These are phyloP conservation scores for Andrena camellia DNA, from an alignment of 2,888 invertebrate species.

Conservation along the genomic window DNA sequence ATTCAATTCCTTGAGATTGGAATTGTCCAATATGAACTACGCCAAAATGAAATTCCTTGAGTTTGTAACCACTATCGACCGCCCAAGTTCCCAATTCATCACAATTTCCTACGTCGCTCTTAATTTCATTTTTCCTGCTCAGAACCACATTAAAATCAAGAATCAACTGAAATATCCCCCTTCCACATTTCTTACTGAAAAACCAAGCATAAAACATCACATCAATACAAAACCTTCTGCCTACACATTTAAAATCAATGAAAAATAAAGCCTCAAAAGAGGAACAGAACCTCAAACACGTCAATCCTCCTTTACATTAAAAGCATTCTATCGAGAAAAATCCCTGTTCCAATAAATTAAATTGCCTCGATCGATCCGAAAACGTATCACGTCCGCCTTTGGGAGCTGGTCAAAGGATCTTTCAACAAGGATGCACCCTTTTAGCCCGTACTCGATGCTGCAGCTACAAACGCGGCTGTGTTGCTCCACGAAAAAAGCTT, in stretches of 20 bases:
- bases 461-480: neutral
- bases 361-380: neutral
- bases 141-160: neutral
- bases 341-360: neutral
- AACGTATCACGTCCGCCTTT: neutral
- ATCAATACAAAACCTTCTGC: neutral
- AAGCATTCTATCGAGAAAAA: neutral
- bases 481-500: slow-evolving; percentile 45
- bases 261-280: neutral
- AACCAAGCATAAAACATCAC: neutral
- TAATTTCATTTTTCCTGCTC: neutral
- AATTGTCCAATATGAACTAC: too few species aligned
- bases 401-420: slow-evolving; percentile 16
- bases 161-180: neutral
- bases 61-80: too few species aligned
- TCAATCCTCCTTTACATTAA: neutral
- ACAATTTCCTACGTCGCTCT: too few species aligned
- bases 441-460: slow-evolving; percentile 15
- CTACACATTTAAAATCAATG: neutral
- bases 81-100: too few species aligned
- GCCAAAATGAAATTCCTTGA: too few species aligned
- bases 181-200: neutral
- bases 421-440: slow-evolving; percentile 33
- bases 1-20: too few species aligned
- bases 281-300: neutral